Conservation (phyloP, 23 tunicate genomes). For the Clavelina lepadiformis region DNA sequence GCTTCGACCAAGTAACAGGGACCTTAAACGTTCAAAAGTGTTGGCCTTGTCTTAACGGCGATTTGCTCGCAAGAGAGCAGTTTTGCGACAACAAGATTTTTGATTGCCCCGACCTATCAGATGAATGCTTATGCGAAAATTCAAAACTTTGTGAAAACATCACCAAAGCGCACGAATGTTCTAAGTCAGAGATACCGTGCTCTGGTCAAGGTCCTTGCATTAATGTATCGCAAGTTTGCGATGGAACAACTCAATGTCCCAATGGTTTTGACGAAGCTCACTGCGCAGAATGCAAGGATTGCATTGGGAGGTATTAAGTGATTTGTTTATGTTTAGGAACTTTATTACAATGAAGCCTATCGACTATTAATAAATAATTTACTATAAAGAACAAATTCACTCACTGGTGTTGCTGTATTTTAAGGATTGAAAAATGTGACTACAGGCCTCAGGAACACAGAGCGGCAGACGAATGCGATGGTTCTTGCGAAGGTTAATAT, state of each 20-base stretch:
- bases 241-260: neutral
- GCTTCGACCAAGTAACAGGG: conserved; percentile 8
- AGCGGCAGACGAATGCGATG: conserved; percentile 23
- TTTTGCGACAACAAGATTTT: conserved; percentile 38
- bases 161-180: neutral
- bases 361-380: too few relatives aligned
- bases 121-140: conserved; percentile 44
- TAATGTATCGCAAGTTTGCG: conserved; percentile 20
- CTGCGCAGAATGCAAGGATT: conserved; percentile 5
- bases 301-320: neutral
- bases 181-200: conserved; percentile 1
- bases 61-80: conserved; percentile 37
- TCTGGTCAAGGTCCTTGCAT: neutral
- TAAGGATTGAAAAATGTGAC: too few relatives aligned
- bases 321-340: neutral
- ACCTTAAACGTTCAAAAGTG: conserved; percentile 26
- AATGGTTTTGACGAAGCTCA: conserved; percentile 7
- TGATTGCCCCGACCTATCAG: conserved; percentile 53
- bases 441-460: too few relatives aligned
- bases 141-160: neutral
- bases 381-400: too few relatives aligned
- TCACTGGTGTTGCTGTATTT: too few relatives aligned
- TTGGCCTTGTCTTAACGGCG: conserved; percentile 55
- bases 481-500: too few relatives aligned
- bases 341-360: too few relatives aligned